Conservation (phyloP, 1,140 invertebrate species). For the Temnothorax nylanderi region DNA sequence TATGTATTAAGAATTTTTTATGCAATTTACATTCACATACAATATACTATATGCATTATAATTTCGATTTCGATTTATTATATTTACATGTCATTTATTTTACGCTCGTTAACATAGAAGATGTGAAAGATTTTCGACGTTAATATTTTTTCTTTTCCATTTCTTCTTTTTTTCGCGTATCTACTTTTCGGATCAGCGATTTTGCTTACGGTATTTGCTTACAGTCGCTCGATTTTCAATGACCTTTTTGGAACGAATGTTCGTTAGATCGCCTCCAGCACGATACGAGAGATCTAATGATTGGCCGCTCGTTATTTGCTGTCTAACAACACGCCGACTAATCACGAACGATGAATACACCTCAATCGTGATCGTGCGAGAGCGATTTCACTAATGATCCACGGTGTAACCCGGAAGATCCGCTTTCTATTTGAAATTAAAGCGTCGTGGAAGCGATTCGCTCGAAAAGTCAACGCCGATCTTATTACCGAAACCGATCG, state of each 20-base stretch:
- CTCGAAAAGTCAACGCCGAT: conserved; percentile 2
- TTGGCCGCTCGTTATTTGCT: conserved; percentile 29
- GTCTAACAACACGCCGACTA: conserved; percentile 21
- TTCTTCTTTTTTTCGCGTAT: background rate
- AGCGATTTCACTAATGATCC: conserved; percentile 48
- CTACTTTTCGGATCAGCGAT: background rate
- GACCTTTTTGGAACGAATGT: background rate
- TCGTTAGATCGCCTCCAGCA: conserved; percentile 1
- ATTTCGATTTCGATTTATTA: background rate
- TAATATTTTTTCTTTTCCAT: background rate
- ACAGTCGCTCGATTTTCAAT: conserved; percentile 23
- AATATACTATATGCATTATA: background rate
- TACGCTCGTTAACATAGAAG: background rate
- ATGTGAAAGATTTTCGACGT: background rate
- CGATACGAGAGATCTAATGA: conserved; percentile 32
- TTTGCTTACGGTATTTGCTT: conserved; percentile 17
- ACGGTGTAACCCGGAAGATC: conserved; percentile 2
- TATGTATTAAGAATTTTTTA: background rate
- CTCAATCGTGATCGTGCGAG: background rate
- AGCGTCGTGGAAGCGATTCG: background rate
- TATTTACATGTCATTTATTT: background rate
- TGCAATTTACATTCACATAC: background rate
- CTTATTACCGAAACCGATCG: conserved; percentile 15
- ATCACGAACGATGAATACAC: conserved; percentile 34
- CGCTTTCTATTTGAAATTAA: conserved; percentile 11